phyloP scores from a whole-genome alignment of 2,113 vertebrate species.

The Lepisosteus oculatus region DNA sequence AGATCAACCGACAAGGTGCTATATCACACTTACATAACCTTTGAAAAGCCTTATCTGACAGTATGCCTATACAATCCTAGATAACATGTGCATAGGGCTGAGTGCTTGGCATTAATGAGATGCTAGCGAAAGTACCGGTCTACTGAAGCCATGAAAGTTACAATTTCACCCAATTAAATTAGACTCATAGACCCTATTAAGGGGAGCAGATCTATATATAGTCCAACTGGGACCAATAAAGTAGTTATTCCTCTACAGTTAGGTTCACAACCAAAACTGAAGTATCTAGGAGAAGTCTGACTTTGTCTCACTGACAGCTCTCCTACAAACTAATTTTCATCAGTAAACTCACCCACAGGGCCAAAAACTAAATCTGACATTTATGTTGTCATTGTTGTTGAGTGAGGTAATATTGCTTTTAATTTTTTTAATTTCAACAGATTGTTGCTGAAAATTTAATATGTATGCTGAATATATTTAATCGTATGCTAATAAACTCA shows the following conservation, averaged over 20 bases:
- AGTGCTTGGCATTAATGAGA: slow-evolving; percentile 22
- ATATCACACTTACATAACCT: not conserved
- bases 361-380: no score
- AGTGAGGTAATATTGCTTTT: no score
- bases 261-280: not conserved
- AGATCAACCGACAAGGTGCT: no score
- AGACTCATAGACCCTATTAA: slow-evolving; percentile 11
- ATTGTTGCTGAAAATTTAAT: no score
- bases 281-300: no score
- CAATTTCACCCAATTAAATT: slow-evolving; percentile 27
- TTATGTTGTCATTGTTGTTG: no score
- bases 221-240: slow-evolving; percentile 13
- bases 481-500: no score
- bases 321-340: no score
- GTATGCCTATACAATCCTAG: slow-evolving; percentile 22
- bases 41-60: slow-evolving; percentile 21
- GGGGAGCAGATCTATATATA: slow-evolving; percentile 10
- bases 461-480: no score
- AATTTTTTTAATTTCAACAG: no score
- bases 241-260: not conserved
- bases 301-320: no score
- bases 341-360: no score
- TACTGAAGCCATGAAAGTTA: slow-evolving; percentile 15
- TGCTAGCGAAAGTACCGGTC: slow-evolving; percentile 10
- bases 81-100: slow-evolving; percentile 19